Conservation (phyloP, 2,888 invertebrate species). For the Taphrorychus bicolor region DNA sequence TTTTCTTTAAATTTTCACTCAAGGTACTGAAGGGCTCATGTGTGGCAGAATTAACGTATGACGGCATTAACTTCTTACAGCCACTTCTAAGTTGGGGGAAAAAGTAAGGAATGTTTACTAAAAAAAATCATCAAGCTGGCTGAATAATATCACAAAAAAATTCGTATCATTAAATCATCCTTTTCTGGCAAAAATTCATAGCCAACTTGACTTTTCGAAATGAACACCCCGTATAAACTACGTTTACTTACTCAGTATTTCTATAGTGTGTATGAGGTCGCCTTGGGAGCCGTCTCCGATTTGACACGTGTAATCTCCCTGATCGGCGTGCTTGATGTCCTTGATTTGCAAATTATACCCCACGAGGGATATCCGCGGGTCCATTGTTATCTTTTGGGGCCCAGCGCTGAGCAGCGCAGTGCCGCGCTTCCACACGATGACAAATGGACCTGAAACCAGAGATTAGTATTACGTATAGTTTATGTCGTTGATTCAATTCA, state of each 20-base stretch:
- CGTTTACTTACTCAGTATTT: slow-evolving; percentile 61
- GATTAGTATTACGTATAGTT: background rate
- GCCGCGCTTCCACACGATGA: slow-evolving; percentile 65
- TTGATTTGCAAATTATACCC: slow-evolving; percentile 64
- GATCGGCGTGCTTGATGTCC: slow-evolving; percentile 63
- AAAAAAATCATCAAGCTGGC: too few species aligned
- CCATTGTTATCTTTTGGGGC: slow-evolving; percentile 63
- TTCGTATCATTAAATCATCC: too few species aligned
- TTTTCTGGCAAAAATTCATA: too few species aligned
- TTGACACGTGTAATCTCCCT: slow-evolving; percentile 66
- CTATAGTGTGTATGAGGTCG: slow-evolving; percentile 65
- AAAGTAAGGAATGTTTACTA: too few species aligned
- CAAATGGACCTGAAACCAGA: slow-evolving; percentile 60
- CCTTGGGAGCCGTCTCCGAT: slow-evolving; percentile 64
- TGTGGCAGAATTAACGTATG: too few species aligned
- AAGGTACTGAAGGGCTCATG: too few species aligned
- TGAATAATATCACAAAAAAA: too few species aligned
- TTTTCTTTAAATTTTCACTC: too few species aligned
- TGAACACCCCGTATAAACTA: too few species aligned
- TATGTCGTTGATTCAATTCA: background rate
- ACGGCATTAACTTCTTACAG: too few species aligned
- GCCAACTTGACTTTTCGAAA: too few species aligned
- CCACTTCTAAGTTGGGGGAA: too few species aligned
- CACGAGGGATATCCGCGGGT: slow-evolving; percentile 60
- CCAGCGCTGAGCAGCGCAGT: slow-evolving; percentile 63